Percentiles rank a stretch among this genome's conserved stretches.
Conservation (phyloP, 2,113 vertebrate genomes). For the Tragulus kanchil region DNA sequence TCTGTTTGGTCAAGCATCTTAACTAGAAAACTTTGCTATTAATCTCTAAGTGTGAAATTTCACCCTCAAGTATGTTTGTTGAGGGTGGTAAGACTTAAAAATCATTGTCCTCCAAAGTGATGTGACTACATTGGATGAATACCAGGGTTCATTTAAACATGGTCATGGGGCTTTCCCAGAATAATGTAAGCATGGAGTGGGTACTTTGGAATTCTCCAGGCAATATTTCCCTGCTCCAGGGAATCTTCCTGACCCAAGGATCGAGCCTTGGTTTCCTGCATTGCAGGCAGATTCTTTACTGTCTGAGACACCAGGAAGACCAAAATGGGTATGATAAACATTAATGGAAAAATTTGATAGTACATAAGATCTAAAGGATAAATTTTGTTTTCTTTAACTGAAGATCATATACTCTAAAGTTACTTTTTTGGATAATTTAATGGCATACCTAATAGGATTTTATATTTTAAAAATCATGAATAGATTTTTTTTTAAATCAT, state of each 20-base stretch:
- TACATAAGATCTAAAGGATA: conserved; percentile 17
- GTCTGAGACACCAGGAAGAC: too few species aligned
- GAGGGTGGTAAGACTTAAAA: conserved; percentile 26
- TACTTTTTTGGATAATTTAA: conserved; percentile 39
- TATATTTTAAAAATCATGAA: conserved; percentile 23
- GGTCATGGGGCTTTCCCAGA: background rate
- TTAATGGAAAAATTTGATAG: conserved; percentile 18
- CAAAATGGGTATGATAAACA: background rate
- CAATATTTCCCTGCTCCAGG: too few species aligned
- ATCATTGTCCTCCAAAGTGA: conserved; percentile 13
- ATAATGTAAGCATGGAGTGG: background rate
- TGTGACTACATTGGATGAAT: background rate
- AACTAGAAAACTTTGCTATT: conserved; percentile 22
- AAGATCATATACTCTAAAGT: conserved; percentile 24
- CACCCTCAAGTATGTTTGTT: background rate
- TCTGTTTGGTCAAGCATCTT: background rate
- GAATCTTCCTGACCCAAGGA: too few species aligned
- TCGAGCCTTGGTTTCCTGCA: too few species aligned
- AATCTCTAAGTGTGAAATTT: conserved; percentile 54
- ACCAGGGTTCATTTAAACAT: background rate
- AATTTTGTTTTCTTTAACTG: conserved; percentile 11
- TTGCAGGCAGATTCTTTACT: too few species aligned
- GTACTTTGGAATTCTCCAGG: too few species aligned
- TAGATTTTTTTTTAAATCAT: background rate
- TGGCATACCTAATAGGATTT: conserved; percentile 34